Percentiles rank a stretch among this genome's conserved stretches.
Evolutionary conservation across 2,888 invertebrate species (phyloP).

Genomic region (Neoitamus cyanurus): DNA sequence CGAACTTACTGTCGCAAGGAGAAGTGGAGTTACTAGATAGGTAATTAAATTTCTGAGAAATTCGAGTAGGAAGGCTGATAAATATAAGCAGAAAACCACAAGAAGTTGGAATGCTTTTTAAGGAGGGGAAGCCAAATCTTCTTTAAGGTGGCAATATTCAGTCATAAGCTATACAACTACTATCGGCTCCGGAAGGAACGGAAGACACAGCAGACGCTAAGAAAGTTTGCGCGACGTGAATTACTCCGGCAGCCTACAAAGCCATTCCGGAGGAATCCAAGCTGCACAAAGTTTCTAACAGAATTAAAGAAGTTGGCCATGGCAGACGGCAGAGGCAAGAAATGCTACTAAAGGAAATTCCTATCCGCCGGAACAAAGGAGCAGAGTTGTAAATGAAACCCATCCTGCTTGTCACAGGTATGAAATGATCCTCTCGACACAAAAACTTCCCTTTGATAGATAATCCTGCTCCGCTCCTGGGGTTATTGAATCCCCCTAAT

Average conservation of each 20-base stretch:
- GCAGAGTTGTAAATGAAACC: constrained; percentile 21
- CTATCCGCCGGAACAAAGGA: not conserved
- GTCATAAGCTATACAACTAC: constrained; percentile 12
- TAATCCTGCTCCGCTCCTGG: constrained; percentile 16
- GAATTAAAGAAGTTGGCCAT: constrained; percentile 30
- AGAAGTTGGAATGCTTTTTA: not conserved
- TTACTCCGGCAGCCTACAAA: constrained; percentile 11
- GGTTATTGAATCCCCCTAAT: constrained; percentile 7
- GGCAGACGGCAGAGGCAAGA: not conserved
- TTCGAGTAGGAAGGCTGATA: not conserved
- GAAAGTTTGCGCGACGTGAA: constrained; percentile 17
- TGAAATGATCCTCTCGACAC: constrained; percentile 33
- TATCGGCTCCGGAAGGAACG: not conserved
- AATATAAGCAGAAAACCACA: constrained; percentile 10
- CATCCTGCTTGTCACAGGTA: constrained; percentile 28
- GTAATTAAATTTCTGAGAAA: constrained; percentile 32
- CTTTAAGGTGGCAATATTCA: constrained; percentile 22
- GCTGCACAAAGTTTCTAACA: constrained; percentile 28
- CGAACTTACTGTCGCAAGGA: not conserved
- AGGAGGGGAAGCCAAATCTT: not conserved
- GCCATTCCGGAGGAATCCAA: not conserved
- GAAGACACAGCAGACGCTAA: not conserved
- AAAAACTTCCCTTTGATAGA: constrained; percentile 31
- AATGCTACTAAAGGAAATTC: not conserved
- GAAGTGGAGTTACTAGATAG: not conserved